These are phyloP conservation scores for Anhinga anhinga DNA, from an alignment of 2,113 vertebrate genomes.

Conservation along the genomic window DNA sequence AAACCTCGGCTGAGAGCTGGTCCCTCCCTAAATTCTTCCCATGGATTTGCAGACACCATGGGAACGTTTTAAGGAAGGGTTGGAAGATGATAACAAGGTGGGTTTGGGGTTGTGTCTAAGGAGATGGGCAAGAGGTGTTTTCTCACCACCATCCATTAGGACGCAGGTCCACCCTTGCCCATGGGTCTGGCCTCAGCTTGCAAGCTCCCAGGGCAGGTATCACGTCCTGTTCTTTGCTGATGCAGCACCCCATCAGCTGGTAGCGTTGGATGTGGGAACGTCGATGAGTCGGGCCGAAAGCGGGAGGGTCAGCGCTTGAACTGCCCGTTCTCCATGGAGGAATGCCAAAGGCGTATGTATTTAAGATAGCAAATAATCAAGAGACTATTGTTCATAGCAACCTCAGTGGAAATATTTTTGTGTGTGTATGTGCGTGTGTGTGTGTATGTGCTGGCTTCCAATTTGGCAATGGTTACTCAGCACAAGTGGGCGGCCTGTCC, in stretches of 20 bases:
- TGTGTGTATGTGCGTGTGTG: background rate
- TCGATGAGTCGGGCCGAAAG: rapidly evolving
- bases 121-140: background rate
- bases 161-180: background rate
- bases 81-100: background rate
- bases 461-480: conserved; percentile 64
- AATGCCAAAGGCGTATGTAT: background rate
- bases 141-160: background rate
- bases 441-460: conserved; percentile 47
- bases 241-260: background rate
- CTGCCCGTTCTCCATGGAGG: background rate
- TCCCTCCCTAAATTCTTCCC: background rate
- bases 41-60: background rate
- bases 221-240: rapidly evolving
- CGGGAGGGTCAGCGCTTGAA: background rate
- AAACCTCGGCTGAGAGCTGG: background rate
- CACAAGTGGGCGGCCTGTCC: conserved; percentile 62
- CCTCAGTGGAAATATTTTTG: conserved; percentile 48
- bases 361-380: conserved; percentile 16
- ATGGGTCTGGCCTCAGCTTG: background rate
- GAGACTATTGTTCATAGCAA: conserved; percentile 42
- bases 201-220: background rate
- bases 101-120: background rate
- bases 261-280: background rate
- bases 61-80: background rate